A percentile compares a stretch with the other conserved stretches of the same genome.
phyloP scores from a whole-genome alignment of 1,140 invertebrate species.

The Geopemphigus sp. region DNA sequence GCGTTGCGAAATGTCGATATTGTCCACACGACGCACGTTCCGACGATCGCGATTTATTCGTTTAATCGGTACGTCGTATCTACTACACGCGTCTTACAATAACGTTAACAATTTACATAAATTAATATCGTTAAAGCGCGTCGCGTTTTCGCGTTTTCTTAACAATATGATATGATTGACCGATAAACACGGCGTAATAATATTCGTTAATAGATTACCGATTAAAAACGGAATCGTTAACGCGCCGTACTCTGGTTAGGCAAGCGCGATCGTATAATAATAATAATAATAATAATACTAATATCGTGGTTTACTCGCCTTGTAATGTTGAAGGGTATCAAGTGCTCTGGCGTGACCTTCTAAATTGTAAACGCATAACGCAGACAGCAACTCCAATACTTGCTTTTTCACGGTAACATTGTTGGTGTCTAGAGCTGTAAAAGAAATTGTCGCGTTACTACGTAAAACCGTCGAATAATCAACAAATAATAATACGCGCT shows the following conservation, averaged over 20 bases:
- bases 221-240: conserved; percentile 11
- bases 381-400: conserved; percentile 85
- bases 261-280: not conserved
- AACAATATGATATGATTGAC: not conserved
- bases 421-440: conserved; percentile 77
- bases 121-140: not conserved
- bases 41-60: too few relatives aligned
- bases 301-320: conserved; percentile 61
- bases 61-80: not conserved
- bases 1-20: too few relatives aligned
- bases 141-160: not conserved
- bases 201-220: conserved; percentile 17
- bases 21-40: too few relatives aligned
- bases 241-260: not conserved
- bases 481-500: too few relatives aligned
- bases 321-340: conserved; percentile 83
- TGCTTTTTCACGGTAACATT: conserved; percentile 87
- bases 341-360: conserved; percentile 81
- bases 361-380: conserved; percentile 83
- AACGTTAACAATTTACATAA: not conserved
- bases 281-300: too few relatives aligned
- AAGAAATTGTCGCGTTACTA: conserved; percentile 51
- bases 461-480: not conserved
- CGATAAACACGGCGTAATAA: not conserved
- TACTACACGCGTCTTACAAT: not conserved